Evolutionary conservation across 1,140 invertebrate species (phyloP).

Genomic region (Pseudomyrmex sp.): DNA sequence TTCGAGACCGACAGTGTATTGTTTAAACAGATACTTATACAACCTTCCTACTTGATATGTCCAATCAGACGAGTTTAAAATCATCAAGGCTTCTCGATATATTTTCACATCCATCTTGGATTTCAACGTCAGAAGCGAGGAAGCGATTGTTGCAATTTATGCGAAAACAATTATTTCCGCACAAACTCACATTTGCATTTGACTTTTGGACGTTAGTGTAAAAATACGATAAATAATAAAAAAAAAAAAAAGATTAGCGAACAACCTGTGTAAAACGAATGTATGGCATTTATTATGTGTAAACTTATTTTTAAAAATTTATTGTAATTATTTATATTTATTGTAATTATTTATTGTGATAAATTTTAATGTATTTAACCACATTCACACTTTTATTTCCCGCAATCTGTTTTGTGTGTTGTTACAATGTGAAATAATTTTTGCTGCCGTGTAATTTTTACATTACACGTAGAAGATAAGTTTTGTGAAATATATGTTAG

Average conservation of each 20-base stretch:
- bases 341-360: background rate
- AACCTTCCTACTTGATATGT: too few species aligned
- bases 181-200: background rate
- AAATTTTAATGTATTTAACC: too few species aligned
- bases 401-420: too few species aligned
- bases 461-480: conserved; percentile 20
- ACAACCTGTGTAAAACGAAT: background rate
- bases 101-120: too few species aligned
- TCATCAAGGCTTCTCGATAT: too few species aligned
- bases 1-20: too few species aligned
- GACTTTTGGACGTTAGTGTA: background rate
- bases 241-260: background rate
- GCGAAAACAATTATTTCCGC: too few species aligned
- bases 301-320: background rate
- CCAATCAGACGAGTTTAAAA: too few species aligned
- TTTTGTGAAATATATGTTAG: conserved; percentile 34
- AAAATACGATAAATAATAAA: conserved; percentile 6
- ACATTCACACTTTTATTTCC: too few species aligned
- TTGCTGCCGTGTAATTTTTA: background rate
- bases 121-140: too few species aligned
- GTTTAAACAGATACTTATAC: too few species aligned
- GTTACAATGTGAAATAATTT: background rate
- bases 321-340: background rate
- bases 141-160: too few species aligned
- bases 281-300: conserved; percentile 2